Base-by-base conservation (phyloP, 2,113 vertebrate species). In the Hiodon alosoides region DNA sequence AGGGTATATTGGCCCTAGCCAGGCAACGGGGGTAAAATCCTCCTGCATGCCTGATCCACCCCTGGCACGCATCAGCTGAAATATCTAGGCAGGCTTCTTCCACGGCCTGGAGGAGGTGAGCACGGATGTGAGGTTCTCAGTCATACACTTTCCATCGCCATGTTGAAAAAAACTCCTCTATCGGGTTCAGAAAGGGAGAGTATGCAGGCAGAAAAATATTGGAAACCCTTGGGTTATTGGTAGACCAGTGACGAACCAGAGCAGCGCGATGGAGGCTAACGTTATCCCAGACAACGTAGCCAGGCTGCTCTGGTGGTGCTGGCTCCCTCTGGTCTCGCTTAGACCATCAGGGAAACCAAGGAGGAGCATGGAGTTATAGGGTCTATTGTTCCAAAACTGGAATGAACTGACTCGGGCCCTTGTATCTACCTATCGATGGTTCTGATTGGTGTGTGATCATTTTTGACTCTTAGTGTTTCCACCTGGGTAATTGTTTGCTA, bases 181-280 rank as follows among this genome's bases (percentile, higher is more conserved):
- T 46, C 8, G 52, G 77, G 8, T 65, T 78, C 14, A 74, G 60
- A 11, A 71, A 74, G 62, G 17, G 54, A 62, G 65, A 53, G 59
- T 55, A 54, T 62, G 57, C n/a, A 53, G 64, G 71, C 11, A 69
- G 71, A 73, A 68, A 60, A 5, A 59, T 11, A 59, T 4, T 55
- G 50, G 4, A 60, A 58, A 76, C 53, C 66, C 16, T 79, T 11
- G 53, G 61, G 64, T 80, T 65, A 55, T 70, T 64, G 64, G 55
- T 72, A 73, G 75, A 72, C 51, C 65, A 78, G 51, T 74, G 4
- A 13, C 17, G 10, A 51, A 60, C 57, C 62, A 55, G 61, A 68
- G 72, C 68, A 62, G 69, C 69, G 51, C 53, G 16, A 52, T 75
- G 73, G 65, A 80, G 75, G 69, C 57, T 67, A 8, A 52, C 66